Base-by-base conservation (phyloP, 2,113 vertebrate genomes). In the Donacobius atricapilla region DNA sequence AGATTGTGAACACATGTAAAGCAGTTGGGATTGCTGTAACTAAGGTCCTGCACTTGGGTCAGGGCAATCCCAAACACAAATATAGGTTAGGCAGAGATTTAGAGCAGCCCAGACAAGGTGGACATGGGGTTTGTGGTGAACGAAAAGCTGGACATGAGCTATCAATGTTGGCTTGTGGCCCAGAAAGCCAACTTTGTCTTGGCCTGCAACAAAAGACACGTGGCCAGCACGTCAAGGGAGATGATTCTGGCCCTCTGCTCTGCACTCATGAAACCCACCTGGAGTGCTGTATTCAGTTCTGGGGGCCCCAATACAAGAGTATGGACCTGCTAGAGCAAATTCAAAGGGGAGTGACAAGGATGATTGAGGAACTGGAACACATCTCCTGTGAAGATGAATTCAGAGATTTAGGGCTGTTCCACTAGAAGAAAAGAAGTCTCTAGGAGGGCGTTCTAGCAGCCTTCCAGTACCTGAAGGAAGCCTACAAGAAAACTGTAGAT, bases 61-160 rank as follows among this genome's bases (percentile, higher is more conserved):
- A 44, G 42, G 10, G 50, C 42, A 65, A 33, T 50, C 25, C 10
- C 50, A 57, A 65, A 14, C 25, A 50, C 14, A 37, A 37, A 37
- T 39, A 45, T 2, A 23, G 21, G 6, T 10, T 35, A 27, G 35
- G 31, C 11, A 48, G 35, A 57, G 24, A 57, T 9, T 3, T 10
- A 42, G 15, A 88, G 7, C 31, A 80, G 31, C 6, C 8, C 37
- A 42, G 31, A 31, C 0, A 0, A 65, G 35, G 10, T 15, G 42
- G 5, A 37, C 2, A 0, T 33, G 21, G 14, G 3, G 10, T 42
- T 80, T 57, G 9, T 37, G 21, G 31, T 42, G 8, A 22, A 45
- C 0, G 0, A 39, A 51, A 73, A 58, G 6, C 7, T 51, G 39
- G 10, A 45, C 19, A 45, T 9, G 19, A n/a, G 3, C 27, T 14